Percentiles rank a stretch among this genome's conserved stretches.
phyloP scores from a whole-genome alignment of 2,797 vertebrate species.

The Phoeniculus purpureus region DNA sequence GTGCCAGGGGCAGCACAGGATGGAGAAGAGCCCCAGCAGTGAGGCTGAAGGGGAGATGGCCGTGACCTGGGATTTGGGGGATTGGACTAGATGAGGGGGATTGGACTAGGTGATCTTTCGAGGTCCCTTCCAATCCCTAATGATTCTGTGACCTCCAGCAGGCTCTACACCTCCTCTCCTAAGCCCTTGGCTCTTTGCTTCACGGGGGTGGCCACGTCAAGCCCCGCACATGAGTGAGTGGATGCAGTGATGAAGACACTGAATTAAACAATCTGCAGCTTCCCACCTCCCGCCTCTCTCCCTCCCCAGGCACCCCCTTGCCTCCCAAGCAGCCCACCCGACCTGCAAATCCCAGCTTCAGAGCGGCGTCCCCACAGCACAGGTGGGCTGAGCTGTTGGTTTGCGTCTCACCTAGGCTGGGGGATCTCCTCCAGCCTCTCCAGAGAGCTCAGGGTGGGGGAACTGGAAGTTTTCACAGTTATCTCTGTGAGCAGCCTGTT shows the following conservation, averaged over 20 bases:
- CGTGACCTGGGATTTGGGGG: too few species aligned
- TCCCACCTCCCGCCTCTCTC: background rate
- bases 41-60: background rate
- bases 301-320: background rate
- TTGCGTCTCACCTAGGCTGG: background rate
- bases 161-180: background rate
- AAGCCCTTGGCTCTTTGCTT: background rate
- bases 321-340: background rate
- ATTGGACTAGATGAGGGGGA: too few species aligned
- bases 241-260: background rate
- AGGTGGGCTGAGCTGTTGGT: rapidly evolving
- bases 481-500: background rate
- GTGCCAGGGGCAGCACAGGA: background rate
- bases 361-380: rapidly evolving
- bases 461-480: background rate
- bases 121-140: too few species aligned
- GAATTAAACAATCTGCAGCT: background rate
- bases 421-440: background rate
- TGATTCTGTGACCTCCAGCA: background rate
- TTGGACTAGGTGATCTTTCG: too few species aligned
- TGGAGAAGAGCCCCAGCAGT: background rate
- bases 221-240: rapidly evolving
- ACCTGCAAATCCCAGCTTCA: background rate
- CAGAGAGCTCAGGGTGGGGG: rapidly evolving
- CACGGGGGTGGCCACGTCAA: background rate